Conservation (phyloP, 2,888 invertebrate genomes). For the Hylaea fasciaria region DNA sequence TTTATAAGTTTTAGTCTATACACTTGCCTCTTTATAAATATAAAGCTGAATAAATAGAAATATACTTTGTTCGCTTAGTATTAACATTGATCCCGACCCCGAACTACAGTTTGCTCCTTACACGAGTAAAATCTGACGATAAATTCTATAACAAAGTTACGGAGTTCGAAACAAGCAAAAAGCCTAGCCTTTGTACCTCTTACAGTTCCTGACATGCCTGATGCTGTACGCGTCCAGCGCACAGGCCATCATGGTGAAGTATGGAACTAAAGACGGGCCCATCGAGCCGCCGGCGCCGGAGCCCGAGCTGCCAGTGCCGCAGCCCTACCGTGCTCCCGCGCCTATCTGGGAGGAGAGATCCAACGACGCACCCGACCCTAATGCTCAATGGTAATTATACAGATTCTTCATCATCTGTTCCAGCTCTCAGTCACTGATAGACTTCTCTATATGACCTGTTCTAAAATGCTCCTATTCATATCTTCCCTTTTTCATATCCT, state of each 20-base stretch:
- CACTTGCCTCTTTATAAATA: too few species aligned
- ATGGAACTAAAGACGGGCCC: slow-evolving; percentile 86
- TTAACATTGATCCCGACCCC: too few species aligned
- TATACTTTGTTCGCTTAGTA: too few species aligned
- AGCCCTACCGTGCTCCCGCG: slow-evolving; percentile 84
- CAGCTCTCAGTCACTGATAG: background rate
- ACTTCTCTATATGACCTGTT: too few species aligned
- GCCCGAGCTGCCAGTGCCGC: slow-evolving; percentile 73
- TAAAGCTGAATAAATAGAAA: too few species aligned
- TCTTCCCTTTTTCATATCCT: too few species aligned
- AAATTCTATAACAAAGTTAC: background rate
- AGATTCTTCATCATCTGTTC: background rate
- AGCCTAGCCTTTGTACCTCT: background rate
- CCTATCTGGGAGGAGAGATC: slow-evolving; percentile 86
- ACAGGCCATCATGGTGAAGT: slow-evolving; percentile 86
- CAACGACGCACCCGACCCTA: slow-evolving; percentile 85
- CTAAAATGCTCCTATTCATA: too few species aligned
- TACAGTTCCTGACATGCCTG: slow-evolving; percentile 76
- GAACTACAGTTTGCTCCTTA: background rate
- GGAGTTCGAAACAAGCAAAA: too few species aligned
- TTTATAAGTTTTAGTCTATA: too few species aligned
- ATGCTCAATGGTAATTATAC: slow-evolving; percentile 82
- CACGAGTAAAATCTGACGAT: too few species aligned
- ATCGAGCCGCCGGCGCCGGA: slow-evolving; percentile 85
- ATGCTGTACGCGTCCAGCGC: slow-evolving; percentile 74